Conservation (phyloP, 2,113 vertebrate species). For the Bubo bubo region DNA sequence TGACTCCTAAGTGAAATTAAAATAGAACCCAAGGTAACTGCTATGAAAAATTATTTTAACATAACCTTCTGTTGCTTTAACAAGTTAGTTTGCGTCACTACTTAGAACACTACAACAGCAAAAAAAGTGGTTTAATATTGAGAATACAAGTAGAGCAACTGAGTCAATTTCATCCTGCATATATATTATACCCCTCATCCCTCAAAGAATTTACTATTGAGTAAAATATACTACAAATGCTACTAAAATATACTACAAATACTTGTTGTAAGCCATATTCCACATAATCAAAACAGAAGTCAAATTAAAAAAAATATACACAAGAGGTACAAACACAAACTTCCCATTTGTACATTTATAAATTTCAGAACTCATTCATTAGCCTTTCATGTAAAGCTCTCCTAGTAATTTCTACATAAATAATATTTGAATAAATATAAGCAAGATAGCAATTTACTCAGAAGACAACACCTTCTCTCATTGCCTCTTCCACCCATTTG, state of each 20-base stretch:
- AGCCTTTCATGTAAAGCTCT: background rate
- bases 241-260: background rate
- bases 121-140: background rate
- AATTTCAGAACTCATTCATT: background rate
- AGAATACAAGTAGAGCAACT: background rate
- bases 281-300: background rate
- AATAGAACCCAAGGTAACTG: background rate
- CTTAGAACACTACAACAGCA: background rate
- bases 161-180: background rate
- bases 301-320: background rate
- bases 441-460: background rate
- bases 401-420: background rate
- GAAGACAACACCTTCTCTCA: background rate
- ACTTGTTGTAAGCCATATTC: background rate
- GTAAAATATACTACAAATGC: background rate
- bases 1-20: slow-evolving; percentile 80
- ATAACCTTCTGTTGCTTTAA: background rate
- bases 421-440: background rate
- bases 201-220: background rate
- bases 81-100: background rate
- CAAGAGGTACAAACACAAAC: background rate
- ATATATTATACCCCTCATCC: background rate
- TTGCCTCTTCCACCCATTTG: background rate
- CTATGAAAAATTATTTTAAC: background rate
- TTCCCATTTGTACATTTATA: background rate